Evolutionary conservation across 2,113 vertebrate species (phyloP).

Genomic region (Misgurnus anguillicaudatus): DNA sequence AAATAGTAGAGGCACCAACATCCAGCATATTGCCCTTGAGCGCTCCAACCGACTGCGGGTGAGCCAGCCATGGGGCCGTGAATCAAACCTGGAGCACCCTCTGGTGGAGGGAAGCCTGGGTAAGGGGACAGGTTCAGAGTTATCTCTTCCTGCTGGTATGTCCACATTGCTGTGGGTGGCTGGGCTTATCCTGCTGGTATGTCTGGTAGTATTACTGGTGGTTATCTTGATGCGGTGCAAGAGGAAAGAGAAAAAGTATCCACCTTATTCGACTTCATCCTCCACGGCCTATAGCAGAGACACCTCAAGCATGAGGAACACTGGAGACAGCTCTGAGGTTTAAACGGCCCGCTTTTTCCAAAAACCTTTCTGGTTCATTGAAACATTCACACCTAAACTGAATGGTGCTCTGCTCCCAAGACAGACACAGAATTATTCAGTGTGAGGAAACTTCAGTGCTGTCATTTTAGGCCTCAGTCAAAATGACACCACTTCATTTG

Average conservation of each 20-base stretch:
- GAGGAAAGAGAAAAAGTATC: conserved; percentile 64
- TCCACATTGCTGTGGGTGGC: conserved; percentile 65
- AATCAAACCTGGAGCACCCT: conserved; percentile 59
- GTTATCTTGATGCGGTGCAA: conserved; percentile 69
- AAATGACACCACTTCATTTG: not conserved
- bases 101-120: conserved; percentile 65
- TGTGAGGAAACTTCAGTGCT: not conserved
- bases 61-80: conserved; percentile 62
- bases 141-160: conserved; percentile 51
- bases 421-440: conserved; percentile 3
- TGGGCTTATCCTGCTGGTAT: conserved; percentile 71
- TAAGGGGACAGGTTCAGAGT: conserved; percentile 56
- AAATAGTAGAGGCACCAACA: conserved; percentile 88
- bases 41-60: conserved; percentile 63
- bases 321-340: conserved; percentile 75
- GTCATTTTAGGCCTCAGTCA: not conserved
- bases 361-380: conserved; percentile 9
- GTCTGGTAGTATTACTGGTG: conserved; percentile 58
- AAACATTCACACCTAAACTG: conserved; percentile 21
- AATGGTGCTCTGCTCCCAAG: conserved; percentile 29
- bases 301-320: conserved; percentile 52
- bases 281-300: conserved; percentile 71
- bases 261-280: conserved; percentile 71
- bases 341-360: conserved; percentile 40
- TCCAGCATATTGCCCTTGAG: conserved; percentile 77